Base-by-base conservation (phyloP, 2,113 vertebrate genomes). In the Oenanthe oenanthe region DNA sequence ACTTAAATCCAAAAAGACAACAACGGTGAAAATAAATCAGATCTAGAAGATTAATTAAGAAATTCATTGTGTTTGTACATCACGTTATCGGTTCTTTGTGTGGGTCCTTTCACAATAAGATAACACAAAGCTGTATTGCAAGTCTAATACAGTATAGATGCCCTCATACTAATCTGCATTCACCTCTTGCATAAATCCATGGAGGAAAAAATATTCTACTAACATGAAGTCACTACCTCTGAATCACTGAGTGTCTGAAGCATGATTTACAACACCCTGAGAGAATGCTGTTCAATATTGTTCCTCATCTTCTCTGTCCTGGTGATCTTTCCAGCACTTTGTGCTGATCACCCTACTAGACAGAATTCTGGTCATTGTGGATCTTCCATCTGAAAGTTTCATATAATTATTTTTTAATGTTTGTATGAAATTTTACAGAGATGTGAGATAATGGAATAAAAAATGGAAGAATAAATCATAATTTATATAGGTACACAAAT, bases 71-170 rank as follows among this genome's bases (percentile, higher is more conserved):
- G 32, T 56, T 78, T 65, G 9, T 22, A 20, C 13, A 20, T 19
- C 31, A 18, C 2, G 1, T 34, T 10, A 45, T 31, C 3, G 0
- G 10, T n/a, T 75, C 16, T n/a, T 80, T 17, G 13, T 20, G 10
- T 43, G 31, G 5, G 17, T 82, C 2, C 20, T 82, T 34, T 62
- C 34, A 57, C 19, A 84, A 10, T 3, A 56, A 60, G 19, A 18
- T 43, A 57, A 10, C 7, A 57, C 10, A 74, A 36, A 82, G 13
- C 6, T 38, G 5, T 3, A 22, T 61, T 73, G 24, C n/a, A 43
- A 14, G 5, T 32, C 13, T 57, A 43, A 34, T 11, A 13, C 14
- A 66, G 10, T 43, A 22, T 4, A 20, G 40, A 74, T 66, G 18
- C 8, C 31, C 14, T 70, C 3, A 0, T 13, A 66, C 19, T 70